Percentiles rank a stretch among this genome's conserved stretches.
Evolutionary conservation across 2,113 vertebrate genomes (phyloP).

Genomic region (Lucifuga dentata): DNA sequence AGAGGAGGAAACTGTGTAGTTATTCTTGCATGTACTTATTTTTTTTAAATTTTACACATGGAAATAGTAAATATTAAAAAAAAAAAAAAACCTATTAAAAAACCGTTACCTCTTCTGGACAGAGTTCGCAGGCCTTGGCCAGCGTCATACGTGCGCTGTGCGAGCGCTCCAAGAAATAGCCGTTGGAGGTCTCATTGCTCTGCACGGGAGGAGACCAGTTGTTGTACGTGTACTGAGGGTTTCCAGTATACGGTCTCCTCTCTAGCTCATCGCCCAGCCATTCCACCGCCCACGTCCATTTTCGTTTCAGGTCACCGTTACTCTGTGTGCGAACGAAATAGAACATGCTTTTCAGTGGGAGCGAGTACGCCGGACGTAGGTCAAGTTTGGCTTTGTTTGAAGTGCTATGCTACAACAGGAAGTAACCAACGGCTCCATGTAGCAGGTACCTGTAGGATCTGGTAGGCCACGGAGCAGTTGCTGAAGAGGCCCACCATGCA

Average conservation of each 20-base stretch:
- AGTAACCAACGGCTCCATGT: too few species aligned
- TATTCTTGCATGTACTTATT: too few species aligned
- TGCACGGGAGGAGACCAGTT: conserved; percentile 99
- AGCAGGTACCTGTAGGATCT: conserved; percentile 93
- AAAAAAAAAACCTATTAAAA: too few species aligned
- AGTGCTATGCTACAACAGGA: too few species aligned
- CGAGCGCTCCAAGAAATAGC: conserved; percentile 98
- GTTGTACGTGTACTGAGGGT: conserved; percentile 98
- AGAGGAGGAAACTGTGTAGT: too few species aligned
- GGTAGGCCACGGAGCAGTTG: conserved; percentile 98
- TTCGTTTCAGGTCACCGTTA: conserved; percentile 98
- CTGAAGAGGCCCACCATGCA: conserved; percentile 99
- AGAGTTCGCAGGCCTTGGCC: conserved; percentile 99
- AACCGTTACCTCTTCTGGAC: conserved; percentile 94
- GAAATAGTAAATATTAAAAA: too few species aligned
- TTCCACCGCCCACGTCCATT: conserved; percentile 99
- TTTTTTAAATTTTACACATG: too few species aligned
- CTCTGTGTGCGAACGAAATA: conserved; percentile 82
- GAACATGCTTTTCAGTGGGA: neutral
- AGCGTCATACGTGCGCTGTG: conserved; percentile 99
- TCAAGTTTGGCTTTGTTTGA: too few species aligned
- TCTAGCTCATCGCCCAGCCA: conserved; percentile 99
- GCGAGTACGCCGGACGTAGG: too few species aligned
- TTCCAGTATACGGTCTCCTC: conserved; percentile 95
- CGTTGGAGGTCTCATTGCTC: conserved; percentile 99